Base-by-base conservation (phyloP, 2,113 vertebrate species). In the Neotragus moschatus region DNA sequence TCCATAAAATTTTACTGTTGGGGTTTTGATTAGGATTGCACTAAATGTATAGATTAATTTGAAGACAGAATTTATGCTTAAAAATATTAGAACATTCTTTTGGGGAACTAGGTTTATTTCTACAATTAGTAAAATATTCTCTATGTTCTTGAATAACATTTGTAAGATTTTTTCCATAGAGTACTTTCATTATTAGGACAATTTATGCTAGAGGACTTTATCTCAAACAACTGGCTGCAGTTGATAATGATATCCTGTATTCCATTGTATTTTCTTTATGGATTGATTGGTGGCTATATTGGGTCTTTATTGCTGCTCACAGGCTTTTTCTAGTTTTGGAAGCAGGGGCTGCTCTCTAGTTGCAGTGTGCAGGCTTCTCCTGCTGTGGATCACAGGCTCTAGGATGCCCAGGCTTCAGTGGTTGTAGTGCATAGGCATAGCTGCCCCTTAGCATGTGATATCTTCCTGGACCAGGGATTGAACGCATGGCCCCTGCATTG, bases 61-160 rank as follows among this genome's bases (percentile, higher is more conserved):
- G 7, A 95, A 39, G 55, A 87, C 66, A 80, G 17, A 70, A 94
- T 15, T 94, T 92, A 63, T 80, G 58, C 33, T 63, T 90, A 58
- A 90, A 95, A 91, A 51, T 86, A 80, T 33, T 58, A 10, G 47
- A 11, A 21, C n/a, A 45, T 95, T 93, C 21, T 90, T 79, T 77
- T 79, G 87, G 39, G 39, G 33, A 91, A 86, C 4, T 70, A 88
- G 47, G 21, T 88, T 77, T 86, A 47, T 19, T 93, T 96, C 90
- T 97, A 73, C 25, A 85, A 39, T 95, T 90, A 97, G 93, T 66
- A 58, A 96, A 96, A 87, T 85, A 66, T 28, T 86, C 63, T 84
- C 16, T 61, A 25, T 45, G 15, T 26, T 13, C 43, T 91, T 97
- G 66, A 91, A 53, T 80, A 36, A 84, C 58, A 8, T 86, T 87